A percentile compares a stretch with the other conserved stretches of the same genome.
Conservation (phyloP, 2,113 vertebrate species). For the Megaceryle maxima region DNA sequence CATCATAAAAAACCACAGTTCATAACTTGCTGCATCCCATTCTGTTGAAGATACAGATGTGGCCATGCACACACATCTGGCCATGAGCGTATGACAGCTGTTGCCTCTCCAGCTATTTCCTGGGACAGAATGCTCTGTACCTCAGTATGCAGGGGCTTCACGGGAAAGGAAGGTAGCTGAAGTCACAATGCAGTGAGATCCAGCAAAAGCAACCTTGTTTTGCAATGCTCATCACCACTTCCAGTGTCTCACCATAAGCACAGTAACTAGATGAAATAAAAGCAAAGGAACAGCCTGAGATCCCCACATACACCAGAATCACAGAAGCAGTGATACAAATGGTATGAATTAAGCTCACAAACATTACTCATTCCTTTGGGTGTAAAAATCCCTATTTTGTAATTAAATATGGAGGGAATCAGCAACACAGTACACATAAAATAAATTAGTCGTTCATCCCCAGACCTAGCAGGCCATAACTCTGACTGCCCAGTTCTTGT, state of each 20-base stretch:
- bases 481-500: not conserved
- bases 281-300: not conserved
- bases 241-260: not conserved
- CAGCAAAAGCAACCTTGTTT: not conserved
- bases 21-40: not conserved
- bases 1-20: not conserved
- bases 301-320: not conserved
- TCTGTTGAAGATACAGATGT: not conserved
- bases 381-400: conserved; percentile 1
- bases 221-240: not conserved
- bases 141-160: not conserved
- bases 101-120: not conserved
- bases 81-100: not conserved
- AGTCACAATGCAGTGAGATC: not conserved
- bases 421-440: not conserved
- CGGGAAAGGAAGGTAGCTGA: not conserved
- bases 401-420: not conserved
- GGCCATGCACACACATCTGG: not conserved
- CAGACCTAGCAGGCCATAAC: not conserved
- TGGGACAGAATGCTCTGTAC: not conserved
- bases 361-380: not conserved
- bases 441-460: not conserved
- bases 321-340: not conserved
- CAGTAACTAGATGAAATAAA: not conserved
- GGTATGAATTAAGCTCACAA: conserved; percentile 4